Conservation (phyloP, 2,888 invertebrate species). For the Philopedon plagiatum region DNA sequence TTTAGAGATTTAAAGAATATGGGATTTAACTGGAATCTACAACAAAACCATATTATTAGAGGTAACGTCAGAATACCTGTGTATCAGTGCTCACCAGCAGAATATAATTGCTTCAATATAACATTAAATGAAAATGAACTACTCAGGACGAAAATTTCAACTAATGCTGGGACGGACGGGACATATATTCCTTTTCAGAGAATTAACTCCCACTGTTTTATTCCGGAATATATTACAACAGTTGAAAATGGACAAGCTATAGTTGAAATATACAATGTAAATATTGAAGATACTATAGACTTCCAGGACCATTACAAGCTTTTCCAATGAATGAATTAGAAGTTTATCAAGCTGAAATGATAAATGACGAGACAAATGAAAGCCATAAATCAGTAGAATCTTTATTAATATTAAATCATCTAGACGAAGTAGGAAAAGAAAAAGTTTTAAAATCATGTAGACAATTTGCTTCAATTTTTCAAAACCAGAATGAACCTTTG, state of each 20-base stretch:
- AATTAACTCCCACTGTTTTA: neutral
- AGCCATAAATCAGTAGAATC: neutral
- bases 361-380: neutral
- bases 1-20: too few species aligned
- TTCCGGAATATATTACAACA: neutral
- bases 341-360: neutral
- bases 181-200: neutral
- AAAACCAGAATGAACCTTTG: too few species aligned
- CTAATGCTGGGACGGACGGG: neutral
- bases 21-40: too few species aligned
- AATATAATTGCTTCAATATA: neutral
- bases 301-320: neutral
- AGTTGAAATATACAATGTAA: too few species aligned
- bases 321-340: conserved; percentile 4
- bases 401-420: conserved; percentile 4
- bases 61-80: neutral
- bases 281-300: too few species aligned
- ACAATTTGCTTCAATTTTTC: too few species aligned
- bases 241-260: too few species aligned
- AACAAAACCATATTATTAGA: neutral
- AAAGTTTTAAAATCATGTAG: conserved; percentile 36
- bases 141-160: too few species aligned
- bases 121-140: neutral
- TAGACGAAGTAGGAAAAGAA: conserved; percentile 45
- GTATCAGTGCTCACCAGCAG: neutral